Base-by-base conservation (phyloP, 2,888 invertebrate genomes). In the Hemaris fuciformis region DNA sequence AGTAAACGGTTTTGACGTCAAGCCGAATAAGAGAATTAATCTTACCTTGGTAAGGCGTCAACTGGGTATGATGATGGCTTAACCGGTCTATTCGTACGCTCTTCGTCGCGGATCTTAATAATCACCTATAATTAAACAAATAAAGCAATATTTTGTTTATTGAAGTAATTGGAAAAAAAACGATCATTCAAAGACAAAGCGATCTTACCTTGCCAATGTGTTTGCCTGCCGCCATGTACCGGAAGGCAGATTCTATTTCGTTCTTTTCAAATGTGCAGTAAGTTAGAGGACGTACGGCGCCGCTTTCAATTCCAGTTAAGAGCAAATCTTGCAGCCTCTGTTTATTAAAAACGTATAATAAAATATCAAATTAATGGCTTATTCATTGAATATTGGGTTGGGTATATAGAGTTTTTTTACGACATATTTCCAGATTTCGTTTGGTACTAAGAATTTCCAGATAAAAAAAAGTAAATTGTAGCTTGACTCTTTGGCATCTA, bases 191-290 rank as follows among this genome's bases (percentile, higher is more conserved):
- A n/a, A n/a, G n/a, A n/a, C n/a, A n/a, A n/a, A n/a, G n/a, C n/a
- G n/a, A n/a, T 43, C 53, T 71, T 72, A 91, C 91, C 91, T 96
- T 96, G 67, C 96, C 96, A 61, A 95, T 95, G 79, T 96, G 96
- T 83, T 96, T 95, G 25, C 96, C 96, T 41, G 95, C 94, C 0
- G 95, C 93, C 86, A 92, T 89, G 77, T 89, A 93, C 56, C 93
- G 84, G 91, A 95, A 95, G 0, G 95, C 95, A 7, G 93, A 84
- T 72, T 96, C 95, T 0, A 95, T 89, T 68, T 95, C 93, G 31
- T 93, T 81, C 65, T 89, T 87, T 41, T 87, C 84, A 72, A 95
- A 96, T 0, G 93, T 89, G 56, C 94, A 94, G 65, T 94, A 91
- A 0, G 93, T 93, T 5, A 96, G 89, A 0, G 96, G 96, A 61